A percentile compares a stretch with the other conserved stretches of the same genome.
Evolutionary conservation across 2,888 invertebrate genomes (phyloP).

Genomic region (Melitaea athalia): DNA sequence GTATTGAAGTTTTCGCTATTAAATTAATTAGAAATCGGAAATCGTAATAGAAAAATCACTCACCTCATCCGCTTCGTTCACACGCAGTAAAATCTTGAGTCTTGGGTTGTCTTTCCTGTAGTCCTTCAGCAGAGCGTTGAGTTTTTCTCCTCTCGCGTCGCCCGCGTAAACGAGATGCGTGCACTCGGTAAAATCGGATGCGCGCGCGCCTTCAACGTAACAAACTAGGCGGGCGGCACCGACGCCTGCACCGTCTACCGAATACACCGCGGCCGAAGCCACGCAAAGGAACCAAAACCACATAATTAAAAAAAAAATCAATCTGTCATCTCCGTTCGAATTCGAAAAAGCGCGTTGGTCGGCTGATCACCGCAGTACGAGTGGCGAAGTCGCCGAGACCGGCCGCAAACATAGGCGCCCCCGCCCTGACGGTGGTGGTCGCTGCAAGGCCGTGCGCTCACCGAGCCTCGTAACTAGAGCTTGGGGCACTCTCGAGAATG

Average conservation of each 20-base stretch:
- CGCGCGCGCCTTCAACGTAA: conserved; percentile 66
- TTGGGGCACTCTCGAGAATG: conserved; percentile 47
- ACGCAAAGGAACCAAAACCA: conserved; percentile 67
- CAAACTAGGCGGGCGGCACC: conserved; percentile 76
- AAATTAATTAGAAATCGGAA: too few species aligned
- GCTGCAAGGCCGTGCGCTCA: conserved; percentile 71
- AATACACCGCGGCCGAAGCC: conserved; percentile 58
- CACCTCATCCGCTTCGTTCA: conserved; percentile 83
- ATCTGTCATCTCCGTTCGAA: conserved; percentile 62
- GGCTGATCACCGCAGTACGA: conserved; percentile 68
- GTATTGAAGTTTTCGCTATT: not conserved
- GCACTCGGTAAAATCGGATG: conserved; percentile 69
- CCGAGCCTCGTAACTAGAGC: conserved; percentile 53
- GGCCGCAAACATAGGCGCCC: conserved; percentile 70
- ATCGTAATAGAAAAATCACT: conserved; percentile 44
- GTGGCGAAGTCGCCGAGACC: conserved; percentile 56
- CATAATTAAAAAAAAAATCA: conserved; percentile 59
- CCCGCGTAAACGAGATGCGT: conserved; percentile 79
- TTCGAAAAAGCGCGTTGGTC: conserved; percentile 65
- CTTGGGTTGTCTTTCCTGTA: conserved; percentile 75
- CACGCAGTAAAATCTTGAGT: conserved; percentile 80
- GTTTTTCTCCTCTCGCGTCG: conserved; percentile 69
- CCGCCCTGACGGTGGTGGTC: conserved; percentile 61
- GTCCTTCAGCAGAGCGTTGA: conserved; percentile 70
- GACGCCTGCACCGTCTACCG: conserved; percentile 65